Evolutionary conservation across 2,888 invertebrate species (phyloP).

Genomic region (Lepas anatifera): DNA sequence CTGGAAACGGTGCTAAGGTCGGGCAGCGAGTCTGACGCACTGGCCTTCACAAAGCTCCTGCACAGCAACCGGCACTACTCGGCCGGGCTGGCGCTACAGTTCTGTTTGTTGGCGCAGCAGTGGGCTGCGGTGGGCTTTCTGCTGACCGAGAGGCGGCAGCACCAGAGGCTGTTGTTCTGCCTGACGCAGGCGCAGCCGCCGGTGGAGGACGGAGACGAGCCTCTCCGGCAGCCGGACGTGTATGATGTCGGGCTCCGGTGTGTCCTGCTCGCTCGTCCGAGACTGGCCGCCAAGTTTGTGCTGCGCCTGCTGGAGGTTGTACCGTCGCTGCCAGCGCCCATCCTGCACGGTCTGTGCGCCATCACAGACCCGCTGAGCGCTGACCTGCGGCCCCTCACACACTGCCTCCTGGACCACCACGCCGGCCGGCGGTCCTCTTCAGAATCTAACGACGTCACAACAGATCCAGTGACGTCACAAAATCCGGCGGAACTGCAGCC

Average conservation of each 20-base stretch:
- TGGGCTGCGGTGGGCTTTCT: conserved; percentile 46
- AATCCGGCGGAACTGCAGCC: background rate
- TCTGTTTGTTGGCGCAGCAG: conserved; percentile 48
- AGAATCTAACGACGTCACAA: background rate
- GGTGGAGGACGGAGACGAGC: conserved; percentile 19
- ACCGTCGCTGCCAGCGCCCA: conserved; percentile 27
- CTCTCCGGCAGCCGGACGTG: conserved; percentile 29
- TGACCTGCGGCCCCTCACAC: background rate
- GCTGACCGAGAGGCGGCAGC: conserved; percentile 41
- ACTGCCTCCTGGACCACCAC: background rate
- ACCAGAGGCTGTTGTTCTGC: conserved; percentile 43
- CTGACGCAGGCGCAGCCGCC: conserved; percentile 37
- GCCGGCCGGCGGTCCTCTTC: background rate
- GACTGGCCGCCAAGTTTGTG: conserved; percentile 30
- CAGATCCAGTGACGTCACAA: no score
- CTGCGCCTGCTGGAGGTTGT: conserved; percentile 29
- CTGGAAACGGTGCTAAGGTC: conserved; percentile 36
- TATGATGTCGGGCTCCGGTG: conserved; percentile 24
- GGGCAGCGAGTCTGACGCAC: no score
- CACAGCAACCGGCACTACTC: conserved; percentile 49
- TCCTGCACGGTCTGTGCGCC: background rate
- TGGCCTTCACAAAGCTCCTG: conserved; percentile 35
- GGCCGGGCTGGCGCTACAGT: conserved; percentile 47
- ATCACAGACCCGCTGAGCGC: background rate
- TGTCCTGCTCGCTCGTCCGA: conserved; percentile 30